These are phyloP conservation scores for Dendrolimus pini DNA, from an alignment of 2,888 invertebrate species.

Conservation along the genomic window DNA sequence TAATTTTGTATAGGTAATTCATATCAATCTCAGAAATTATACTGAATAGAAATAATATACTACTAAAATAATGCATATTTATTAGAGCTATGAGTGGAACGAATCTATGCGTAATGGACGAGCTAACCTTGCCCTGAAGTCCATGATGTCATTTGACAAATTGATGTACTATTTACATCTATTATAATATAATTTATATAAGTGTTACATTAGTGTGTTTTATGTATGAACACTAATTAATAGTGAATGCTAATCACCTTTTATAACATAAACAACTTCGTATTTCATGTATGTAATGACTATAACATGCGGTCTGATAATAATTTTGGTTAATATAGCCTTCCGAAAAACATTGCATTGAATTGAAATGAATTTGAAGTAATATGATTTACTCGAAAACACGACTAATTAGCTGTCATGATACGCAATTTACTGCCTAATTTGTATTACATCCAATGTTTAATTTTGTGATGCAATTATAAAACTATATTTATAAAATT, in stretches of 20 bases:
- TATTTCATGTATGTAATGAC: too few species aligned
- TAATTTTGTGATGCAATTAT: background rate
- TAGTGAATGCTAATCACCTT: too few species aligned
- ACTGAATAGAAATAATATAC: too few species aligned
- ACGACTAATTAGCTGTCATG: background rate
- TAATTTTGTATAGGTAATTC: too few species aligned
- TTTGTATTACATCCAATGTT: background rate
- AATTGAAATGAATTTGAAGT: background rate
- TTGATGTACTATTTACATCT: conserved; percentile 24
- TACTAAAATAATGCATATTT: background rate
- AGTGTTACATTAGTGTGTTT: too few species aligned
- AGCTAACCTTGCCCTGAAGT: conserved; percentile 35
- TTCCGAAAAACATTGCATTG: background rate
- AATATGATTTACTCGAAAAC: background rate
- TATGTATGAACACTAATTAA: too few species aligned
- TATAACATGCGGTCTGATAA: background rate
- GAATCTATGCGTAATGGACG: conserved; percentile 14
- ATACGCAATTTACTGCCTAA: background rate
- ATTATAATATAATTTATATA: conserved; percentile 4
- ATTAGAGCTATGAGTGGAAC: background rate
- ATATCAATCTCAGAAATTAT: too few species aligned
- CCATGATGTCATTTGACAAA: conserved; percentile 41
- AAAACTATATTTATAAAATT: background rate
- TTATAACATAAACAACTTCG: too few species aligned
- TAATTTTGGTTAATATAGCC: conserved; percentile 2